A percentile compares a stretch with the other conserved stretches of the same genome.
phyloP scores from a whole-genome alignment of 1,140 invertebrate species.

The Papilio polytes region DNA sequence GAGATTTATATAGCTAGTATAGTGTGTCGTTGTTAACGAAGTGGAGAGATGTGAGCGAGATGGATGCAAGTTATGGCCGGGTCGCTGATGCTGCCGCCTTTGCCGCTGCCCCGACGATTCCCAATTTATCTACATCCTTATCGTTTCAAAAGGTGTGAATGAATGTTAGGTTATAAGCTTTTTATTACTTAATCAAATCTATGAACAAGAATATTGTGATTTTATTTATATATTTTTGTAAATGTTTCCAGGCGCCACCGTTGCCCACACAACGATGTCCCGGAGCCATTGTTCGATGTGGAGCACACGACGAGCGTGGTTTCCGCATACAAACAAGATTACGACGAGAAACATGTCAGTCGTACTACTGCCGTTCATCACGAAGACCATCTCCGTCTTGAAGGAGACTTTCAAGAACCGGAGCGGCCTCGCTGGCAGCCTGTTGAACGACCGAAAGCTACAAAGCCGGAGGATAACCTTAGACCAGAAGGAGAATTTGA shows the following conservation, averaged over 20 bases:
- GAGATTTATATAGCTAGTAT: background rate
- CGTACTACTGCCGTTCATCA: slow-evolving; percentile 82
- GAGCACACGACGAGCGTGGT: slow-evolving; percentile 84
- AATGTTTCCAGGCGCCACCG: slow-evolving; percentile 84
- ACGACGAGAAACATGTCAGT: slow-evolving; percentile 86
- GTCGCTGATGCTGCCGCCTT: slow-evolving; percentile 69
- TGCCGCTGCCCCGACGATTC: slow-evolving; percentile 63
- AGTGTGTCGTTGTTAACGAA: slow-evolving; percentile 35
- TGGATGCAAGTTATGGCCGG: slow-evolving; percentile 74
- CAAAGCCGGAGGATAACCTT: slow-evolving; percentile 85
- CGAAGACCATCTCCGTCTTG: slow-evolving; percentile 85
- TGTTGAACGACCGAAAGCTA: slow-evolving; percentile 84
- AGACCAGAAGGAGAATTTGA: slow-evolving; percentile 86
- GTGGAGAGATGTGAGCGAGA: slow-evolving; percentile 56
- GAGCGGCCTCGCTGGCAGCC: slow-evolving; percentile 81
- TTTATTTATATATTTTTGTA: background rate
- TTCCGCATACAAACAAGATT: slow-evolving; percentile 87
- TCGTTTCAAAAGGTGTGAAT: slow-evolving; percentile 66
- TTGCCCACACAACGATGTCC: slow-evolving; percentile 86
- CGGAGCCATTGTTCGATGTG: slow-evolving; percentile 85
- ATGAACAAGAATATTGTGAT: background rate
- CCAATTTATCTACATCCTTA: slow-evolving; percentile 72
- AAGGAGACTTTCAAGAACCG: slow-evolving; percentile 85
- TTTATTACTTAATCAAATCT: background rate
- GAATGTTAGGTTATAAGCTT: background rate